Base-by-base conservation (phyloP, 1,140 invertebrate species). In the Vanessa tameamea region DNA sequence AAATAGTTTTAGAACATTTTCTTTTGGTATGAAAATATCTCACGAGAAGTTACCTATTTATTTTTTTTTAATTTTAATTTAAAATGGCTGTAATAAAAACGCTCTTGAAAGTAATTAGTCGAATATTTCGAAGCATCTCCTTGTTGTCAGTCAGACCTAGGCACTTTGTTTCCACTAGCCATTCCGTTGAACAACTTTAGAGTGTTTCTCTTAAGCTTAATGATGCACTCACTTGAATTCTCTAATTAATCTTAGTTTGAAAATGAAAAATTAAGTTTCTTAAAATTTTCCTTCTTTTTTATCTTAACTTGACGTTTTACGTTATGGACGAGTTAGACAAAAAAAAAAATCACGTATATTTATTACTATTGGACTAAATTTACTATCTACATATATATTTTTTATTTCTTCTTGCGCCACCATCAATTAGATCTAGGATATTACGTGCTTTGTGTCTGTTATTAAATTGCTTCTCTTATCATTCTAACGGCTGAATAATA, bases 181-280 rank as follows among this genome's bases (percentile, higher is more conserved):
- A 16, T 57, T 26, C 53, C 53, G n/a, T 16, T 7, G 20, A 57
- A 23, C 16, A 57, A 57, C 20, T 23, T 57, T 57, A 23, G 16
- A 57, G 15, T 7, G 53, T 14, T 50, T 57, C 53, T 23, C 53
- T 57, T 23, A 57, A 57, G 53, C 23, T 57, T 57, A 57, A 57
- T 57, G 53, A 23, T 57, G 53, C 20, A 57, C 53, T 57, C 53
- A 26, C 20, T 23, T 9, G 20, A 23, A 57, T 57, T 23, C 12
- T 23, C 53, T 57, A 57, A 57, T 57, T 57, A 57, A 57, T 23
- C 23, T 57, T 57, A 57, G 23, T 20, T 57, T 57, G 12, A 23
- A 57, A 57, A 57, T 57, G 11, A 23, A 57, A 57, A 57, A 23
- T 23, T 57, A 11, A 23, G 8, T n/a, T 23, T 13, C 53, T 57